Percentiles rank a stretch among this genome's conserved stretches.
Conservation (phyloP, 1,140 invertebrate species). For the Drosophila setifemur region DNA sequence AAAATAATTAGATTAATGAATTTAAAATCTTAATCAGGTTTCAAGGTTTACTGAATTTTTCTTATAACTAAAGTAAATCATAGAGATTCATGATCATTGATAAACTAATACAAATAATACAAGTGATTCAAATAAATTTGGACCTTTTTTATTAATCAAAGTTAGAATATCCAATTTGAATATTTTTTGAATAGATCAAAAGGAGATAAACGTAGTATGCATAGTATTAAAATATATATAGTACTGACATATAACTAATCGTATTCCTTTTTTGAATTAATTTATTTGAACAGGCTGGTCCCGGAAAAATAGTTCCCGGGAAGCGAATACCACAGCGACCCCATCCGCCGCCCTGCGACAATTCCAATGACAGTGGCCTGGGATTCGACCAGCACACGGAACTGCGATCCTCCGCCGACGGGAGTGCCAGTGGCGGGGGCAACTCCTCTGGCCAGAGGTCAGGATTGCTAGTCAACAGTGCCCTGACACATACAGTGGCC, state of each 20-base stretch:
- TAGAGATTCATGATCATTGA: too few species aligned
- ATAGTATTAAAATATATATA: background rate
- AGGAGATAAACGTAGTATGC: too few species aligned
- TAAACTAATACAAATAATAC: too few species aligned
- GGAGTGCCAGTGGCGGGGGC: constrained; percentile 1
- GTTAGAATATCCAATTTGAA: too few species aligned
- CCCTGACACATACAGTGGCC: constrained; percentile 54
- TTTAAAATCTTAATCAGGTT: too few species aligned
- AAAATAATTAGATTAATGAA: too few species aligned
- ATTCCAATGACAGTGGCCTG: constrained; percentile 92
- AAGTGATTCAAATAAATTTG: too few species aligned
- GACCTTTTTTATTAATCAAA: too few species aligned
- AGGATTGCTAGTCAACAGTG: constrained; percentile 49
- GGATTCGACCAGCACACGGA: constrained; percentile 87
- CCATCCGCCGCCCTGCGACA: constrained; percentile 86
- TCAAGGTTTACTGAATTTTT: too few species aligned
- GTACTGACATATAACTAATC: too few species aligned
- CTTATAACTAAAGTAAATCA: too few species aligned
- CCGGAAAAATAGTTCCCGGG: constrained; percentile 83
- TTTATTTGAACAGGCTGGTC: constrained; percentile 68
- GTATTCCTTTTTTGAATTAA: background rate
- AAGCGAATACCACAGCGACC: constrained; percentile 82
- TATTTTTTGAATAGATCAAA: too few species aligned
- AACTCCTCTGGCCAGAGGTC: background rate
- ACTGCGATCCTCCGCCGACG: constrained; percentile 34